phyloP scores from a whole-genome alignment of 2,888 invertebrate genomes.

The Drosophila hamatofila region DNA sequence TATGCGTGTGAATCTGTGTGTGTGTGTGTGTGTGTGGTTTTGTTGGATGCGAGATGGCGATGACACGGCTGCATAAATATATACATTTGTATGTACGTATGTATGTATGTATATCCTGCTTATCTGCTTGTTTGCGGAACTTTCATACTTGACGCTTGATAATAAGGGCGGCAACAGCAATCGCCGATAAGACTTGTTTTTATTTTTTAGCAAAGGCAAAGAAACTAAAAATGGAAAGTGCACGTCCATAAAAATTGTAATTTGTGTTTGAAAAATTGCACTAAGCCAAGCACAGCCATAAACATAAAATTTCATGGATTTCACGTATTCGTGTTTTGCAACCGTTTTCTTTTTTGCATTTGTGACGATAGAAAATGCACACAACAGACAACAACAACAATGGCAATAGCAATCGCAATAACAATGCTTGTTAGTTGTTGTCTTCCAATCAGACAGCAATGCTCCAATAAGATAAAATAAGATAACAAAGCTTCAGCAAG shows the following conservation, averaged over 20 bases:
- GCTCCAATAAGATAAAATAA: slow-evolving; percentile 9
- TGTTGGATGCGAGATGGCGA: slow-evolving; percentile 32
- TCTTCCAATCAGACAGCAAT: slow-evolving; percentile 35
- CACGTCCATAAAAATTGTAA: slow-evolving; percentile 26
- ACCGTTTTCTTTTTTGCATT: slow-evolving; percentile 21
- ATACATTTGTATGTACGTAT: background rate
- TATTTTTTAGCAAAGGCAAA: background rate
- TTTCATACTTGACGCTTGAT: slow-evolving; percentile 36
- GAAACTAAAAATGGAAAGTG: slow-evolving; percentile 19
- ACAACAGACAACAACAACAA: slow-evolving; percentile 6
- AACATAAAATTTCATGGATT: background rate
- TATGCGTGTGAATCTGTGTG: slow-evolving; percentile 3
- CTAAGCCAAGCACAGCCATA: background rate
- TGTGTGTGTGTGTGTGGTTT: slow-evolving; percentile 8
- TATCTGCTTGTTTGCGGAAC: slow-evolving; percentile 47
- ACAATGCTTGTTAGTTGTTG: slow-evolving; percentile 3
- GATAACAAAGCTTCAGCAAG: background rate
- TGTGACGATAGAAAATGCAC: slow-evolving; percentile 4
- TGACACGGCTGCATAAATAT: slow-evolving; percentile 19
- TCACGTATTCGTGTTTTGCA: slow-evolving; percentile 3
- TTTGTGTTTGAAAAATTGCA: slow-evolving; percentile 14
- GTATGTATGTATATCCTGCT: slow-evolving; percentile 48
- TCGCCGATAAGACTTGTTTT: slow-evolving; percentile 37
- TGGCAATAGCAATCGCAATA: background rate
- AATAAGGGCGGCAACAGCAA: slow-evolving; percentile 31